Conservation (phyloP, 2,797 vertebrate species). For the Pipistrellus nathusii region DNA sequence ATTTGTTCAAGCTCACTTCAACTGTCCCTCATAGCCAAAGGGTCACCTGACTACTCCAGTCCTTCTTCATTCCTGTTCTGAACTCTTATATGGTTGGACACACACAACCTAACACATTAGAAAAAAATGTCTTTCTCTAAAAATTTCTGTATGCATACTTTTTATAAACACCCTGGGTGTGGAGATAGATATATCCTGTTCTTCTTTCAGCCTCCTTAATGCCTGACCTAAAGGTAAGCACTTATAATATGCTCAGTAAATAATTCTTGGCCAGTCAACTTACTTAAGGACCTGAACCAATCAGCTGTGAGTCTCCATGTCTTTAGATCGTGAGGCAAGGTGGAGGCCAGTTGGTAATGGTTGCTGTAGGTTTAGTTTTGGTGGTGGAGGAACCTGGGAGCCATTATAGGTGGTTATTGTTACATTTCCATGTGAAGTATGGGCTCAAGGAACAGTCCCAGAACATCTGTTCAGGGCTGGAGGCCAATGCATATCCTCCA, state of each 20-base stretch:
- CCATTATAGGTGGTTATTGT: conserved; percentile 67
- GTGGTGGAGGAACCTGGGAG: conserved; percentile 57
- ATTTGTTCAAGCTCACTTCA: neutral
- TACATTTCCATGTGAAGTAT: conserved; percentile 77
- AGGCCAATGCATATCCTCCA: conserved; percentile 81
- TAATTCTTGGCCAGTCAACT: neutral
- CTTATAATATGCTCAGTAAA: neutral
- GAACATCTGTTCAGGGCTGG: conserved; percentile 80
- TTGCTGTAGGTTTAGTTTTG: conserved; percentile 42
- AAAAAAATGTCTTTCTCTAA: neutral
- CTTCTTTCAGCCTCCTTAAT: neutral
- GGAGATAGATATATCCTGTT: neutral
- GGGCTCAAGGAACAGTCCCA: conserved; percentile 61
- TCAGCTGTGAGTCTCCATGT: neutral
- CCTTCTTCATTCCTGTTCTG: neutral
- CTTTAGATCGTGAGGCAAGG: neutral
- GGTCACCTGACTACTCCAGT: neutral
- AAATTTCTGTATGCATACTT: neutral
- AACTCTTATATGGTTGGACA: neutral
- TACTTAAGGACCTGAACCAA: neutral
- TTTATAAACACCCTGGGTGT: neutral
- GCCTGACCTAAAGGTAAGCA: neutral
- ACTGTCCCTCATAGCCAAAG: neutral
- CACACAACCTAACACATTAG: neutral
- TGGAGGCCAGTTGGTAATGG: conserved; percentile 29